Evolutionary conservation across 1,140 invertebrate species (phyloP), one percentile per base, ranked within the genome.

Genomic region (Hyposmocoma kahamanoa): DNA sequence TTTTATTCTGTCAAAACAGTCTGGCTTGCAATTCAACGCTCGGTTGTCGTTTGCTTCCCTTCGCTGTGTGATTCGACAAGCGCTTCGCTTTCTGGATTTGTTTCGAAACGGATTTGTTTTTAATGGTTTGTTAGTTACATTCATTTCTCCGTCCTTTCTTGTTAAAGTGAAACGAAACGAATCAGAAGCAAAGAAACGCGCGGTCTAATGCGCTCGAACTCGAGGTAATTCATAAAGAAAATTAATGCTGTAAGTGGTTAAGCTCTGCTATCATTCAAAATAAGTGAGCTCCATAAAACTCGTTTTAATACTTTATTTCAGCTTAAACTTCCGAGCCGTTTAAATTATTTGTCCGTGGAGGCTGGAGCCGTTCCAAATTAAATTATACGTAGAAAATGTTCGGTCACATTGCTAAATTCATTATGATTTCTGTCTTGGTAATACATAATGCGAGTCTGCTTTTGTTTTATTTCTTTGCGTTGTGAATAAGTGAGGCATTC

Each of bases 301-400:
- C 67, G 59, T 74, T 80, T 76, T 79, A 71, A 77, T 82, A 80
- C 69, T 77, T 81, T 80, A 82, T 82, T 77, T 75, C 59, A 71
- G 72, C 69, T 80, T 75, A 74, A 84, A 74, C 72, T 81, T 77
- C 62, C 64, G 63, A 72, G 55, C 60, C 71, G 70, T 67, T 80
- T 75, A 79, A 84, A 80, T 78, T 71, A 77, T 79, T 76, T 79
- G 63, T 67, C 70, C 62, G 68, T 53, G 46, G 62, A 67, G 70
- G 54, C 64, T 84, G 77, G 74, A 73, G 56, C 64, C 46, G 57
- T 54, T 80, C 77, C 72, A 81, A 81, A 80, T 84, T 81, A 71
- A 75, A 84, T 84, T 80, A 77, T 69, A 69, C 72, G 64, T 62
- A 63, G 67, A 66, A 67, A 72, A 66, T 65, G 64, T 61, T 67